Percentiles rank a stretch among this genome's conserved stretches.
These are phyloP conservation scores for Smithornis capensis DNA, from an alignment of 2,113 vertebrate genomes.

Conservation along the genomic window DNA sequence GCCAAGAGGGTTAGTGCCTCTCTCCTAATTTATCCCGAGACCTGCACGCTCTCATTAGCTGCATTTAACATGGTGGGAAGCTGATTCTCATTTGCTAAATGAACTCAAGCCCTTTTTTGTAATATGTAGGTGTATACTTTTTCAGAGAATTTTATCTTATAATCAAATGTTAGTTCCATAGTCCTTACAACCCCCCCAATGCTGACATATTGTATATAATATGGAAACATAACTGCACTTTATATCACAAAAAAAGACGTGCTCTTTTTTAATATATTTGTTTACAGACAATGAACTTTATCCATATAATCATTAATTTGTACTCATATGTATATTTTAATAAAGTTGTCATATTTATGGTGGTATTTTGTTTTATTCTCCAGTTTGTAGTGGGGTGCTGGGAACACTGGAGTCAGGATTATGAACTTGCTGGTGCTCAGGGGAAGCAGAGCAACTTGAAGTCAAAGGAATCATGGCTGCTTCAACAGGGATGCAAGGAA, in stretches of 20 bases:
- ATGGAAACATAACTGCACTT: constrained; percentile 68
- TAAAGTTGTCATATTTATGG: constrained; percentile 81
- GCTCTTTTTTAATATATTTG: constrained; percentile 63
- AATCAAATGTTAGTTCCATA: neutral
- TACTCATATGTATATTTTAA: constrained; percentile 72
- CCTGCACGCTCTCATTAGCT: neutral
- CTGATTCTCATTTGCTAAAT: neutral
- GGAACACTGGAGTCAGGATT: neutral
- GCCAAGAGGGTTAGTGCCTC: neutral
- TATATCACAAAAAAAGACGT: constrained; percentile 57
- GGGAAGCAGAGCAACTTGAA: neutral
- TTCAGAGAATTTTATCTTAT: constrained; percentile 37
- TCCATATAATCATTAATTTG: constrained; percentile 53
- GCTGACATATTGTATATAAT: constrained; percentile 63
- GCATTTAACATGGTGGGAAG: neutral
- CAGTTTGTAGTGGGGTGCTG: neutral
- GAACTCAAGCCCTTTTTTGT: neutral
- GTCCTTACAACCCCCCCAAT: neutral
- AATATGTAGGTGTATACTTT: constrained; percentile 60
- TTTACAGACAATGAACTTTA: constrained; percentile 68
- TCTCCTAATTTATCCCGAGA: neutral
- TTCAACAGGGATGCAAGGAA: no score
- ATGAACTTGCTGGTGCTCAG: neutral
- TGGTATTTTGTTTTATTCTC: constrained; percentile 14
- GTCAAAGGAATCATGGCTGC: neutral